Percentiles rank a stretch among this genome's conserved stretches.
Evolutionary conservation across 2,888 invertebrate genomes (phyloP).

Genomic region (Hypomecis atomaria): DNA sequence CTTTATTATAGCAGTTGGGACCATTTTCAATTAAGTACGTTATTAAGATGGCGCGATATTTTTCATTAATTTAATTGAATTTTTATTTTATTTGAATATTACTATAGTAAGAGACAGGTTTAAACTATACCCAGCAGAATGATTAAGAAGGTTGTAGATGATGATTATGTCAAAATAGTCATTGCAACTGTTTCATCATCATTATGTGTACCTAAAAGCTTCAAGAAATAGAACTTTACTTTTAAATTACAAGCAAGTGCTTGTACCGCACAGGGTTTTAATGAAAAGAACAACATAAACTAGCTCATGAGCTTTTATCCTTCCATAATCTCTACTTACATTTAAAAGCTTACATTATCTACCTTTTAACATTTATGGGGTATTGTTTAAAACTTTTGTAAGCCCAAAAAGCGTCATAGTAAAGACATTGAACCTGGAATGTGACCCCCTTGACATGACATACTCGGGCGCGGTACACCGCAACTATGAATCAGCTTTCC

Average conservation of each 20-base stretch:
- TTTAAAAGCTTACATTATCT: conserved; percentile 63
- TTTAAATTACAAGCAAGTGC: conserved; percentile 14
- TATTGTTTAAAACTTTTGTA: conserved; percentile 71
- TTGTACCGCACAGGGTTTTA: conserved; percentile 11
- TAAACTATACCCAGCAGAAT: no score
- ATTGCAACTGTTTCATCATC: no score
- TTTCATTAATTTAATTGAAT: no score
- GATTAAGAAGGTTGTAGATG: no score
- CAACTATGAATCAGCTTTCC: conserved; percentile 68
- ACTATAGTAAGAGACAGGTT: not conserved
- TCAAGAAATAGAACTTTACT: not conserved
- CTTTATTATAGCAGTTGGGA: conserved; percentile 12
- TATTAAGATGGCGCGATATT: not conserved
- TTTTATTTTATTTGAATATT: not conserved
- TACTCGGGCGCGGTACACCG: conserved; percentile 52
- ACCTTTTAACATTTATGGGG: conserved; percentile 63
- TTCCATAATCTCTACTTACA: conserved; percentile 58
- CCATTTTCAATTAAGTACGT: not conserved
- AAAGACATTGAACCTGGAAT: conserved; percentile 73
- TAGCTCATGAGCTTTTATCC: conserved; percentile 34
- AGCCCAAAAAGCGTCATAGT: conserved; percentile 63
- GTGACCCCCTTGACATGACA: conserved; percentile 67
- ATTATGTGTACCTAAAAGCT: not conserved
- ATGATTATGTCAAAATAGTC: no score
- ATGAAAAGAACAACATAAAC: conserved; percentile 25